phyloP scores from a whole-genome alignment of 2,113 vertebrate species.

The Ardeotis arabs region DNA sequence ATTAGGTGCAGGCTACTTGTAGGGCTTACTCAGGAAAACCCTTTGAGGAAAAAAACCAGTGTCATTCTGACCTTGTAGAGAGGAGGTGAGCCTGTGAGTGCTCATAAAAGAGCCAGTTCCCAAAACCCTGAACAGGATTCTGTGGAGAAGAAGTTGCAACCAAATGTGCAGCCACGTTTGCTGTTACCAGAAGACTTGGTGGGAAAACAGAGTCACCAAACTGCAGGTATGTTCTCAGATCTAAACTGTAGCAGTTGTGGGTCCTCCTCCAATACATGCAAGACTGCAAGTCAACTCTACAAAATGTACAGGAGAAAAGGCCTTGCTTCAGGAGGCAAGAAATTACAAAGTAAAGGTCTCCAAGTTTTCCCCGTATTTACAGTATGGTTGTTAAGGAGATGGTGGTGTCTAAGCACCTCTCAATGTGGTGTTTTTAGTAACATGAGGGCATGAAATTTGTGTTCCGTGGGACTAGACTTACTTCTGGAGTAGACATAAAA shows the following conservation, averaged over 20 bases:
- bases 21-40: neutral
- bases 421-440: neutral
- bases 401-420: neutral
- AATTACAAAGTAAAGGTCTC: neutral
- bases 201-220: neutral
- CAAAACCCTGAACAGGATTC: neutral
- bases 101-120: neutral
- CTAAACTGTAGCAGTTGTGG: neutral
- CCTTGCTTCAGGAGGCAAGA: neutral
- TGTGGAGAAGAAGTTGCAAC: neutral
- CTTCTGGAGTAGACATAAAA: neutral
- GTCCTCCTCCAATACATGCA: neutral
- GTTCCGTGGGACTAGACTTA: neutral
- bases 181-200: conserved; percentile 17
- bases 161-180: neutral
- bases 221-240: conserved; percentile 2
- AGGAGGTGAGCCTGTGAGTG: neutral
- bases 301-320: neutral
- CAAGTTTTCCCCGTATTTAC: neutral
- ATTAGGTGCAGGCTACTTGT: neutral
- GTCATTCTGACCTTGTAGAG: neutral
- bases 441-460: neutral
- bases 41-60: neutral
- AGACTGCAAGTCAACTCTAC: neutral
- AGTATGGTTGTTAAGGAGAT: neutral